Evolutionary conservation across 2,113 vertebrate species (phyloP), one percentile per base, ranked within the genome.

Genomic region (Alligator sinensis): DNA sequence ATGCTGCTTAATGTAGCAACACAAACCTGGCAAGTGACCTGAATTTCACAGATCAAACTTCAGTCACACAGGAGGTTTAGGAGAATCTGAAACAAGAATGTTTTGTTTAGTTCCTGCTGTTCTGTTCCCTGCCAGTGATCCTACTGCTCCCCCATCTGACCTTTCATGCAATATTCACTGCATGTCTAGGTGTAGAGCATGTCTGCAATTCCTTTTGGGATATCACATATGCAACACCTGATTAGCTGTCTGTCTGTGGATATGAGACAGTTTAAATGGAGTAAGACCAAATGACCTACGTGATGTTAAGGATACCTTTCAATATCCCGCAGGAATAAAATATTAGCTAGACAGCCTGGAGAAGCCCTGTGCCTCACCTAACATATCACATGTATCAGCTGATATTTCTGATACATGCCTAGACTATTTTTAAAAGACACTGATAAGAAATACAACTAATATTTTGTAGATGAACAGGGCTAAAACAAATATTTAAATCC

Each of bases 11-110:
- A 97, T 97, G 97, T 97, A 97, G 94, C 97, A 97, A 97, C 94
- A 97, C 94, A 97, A 97, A 97, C 94, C 97, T 97, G 96, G 97
- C 97, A 97, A 97, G 96, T 97, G 97, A 97, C 97, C 97, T 96
- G 97, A 97, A 97, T 97, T 97, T 97, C 97, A 95, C 95, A 97
- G 94, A 97, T 97, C 97, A 97, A 92, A 87, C 95, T 96, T 94
- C 91, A 97, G 92, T 95, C 95, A 95, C 93, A 90, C 82, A 85
- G 93, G 96, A 97, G 97, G 91, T 12, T 47, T 47, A 18, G 64
- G 82, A 92, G 85, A 94, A 96, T 94, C 92, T 91, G 95, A 96
- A 96, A 97, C 93, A 96, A 95, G 94, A 96, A 96, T 97, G 95
- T 96, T 96, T 97, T 95, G 91, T 94, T 96, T 89, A 64, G 13